Evolutionary conservation across 2,888 invertebrate genomes (phyloP).

Genomic region (Formica aserva): DNA sequence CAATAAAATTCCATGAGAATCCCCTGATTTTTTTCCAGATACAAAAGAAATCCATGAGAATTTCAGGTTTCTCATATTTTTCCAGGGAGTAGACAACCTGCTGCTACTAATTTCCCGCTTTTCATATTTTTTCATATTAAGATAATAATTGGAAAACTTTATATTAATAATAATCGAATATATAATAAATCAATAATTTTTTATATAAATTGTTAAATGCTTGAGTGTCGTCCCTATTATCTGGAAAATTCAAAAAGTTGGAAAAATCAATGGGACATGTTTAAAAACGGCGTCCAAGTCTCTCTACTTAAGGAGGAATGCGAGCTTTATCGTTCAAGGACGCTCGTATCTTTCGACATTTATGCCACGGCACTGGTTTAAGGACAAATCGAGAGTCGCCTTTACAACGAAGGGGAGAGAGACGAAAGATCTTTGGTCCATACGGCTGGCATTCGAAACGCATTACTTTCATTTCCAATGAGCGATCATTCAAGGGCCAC

Average conservation of each 20-base stretch:
- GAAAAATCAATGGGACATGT: neutral
- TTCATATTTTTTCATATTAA: neutral
- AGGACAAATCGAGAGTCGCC: constrained; percentile 61
- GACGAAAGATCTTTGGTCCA: constrained; percentile 46
- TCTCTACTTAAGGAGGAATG: constrained; percentile 65
- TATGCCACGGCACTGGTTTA: constrained; percentile 63
- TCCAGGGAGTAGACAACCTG: too few species aligned
- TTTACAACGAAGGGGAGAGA: constrained; percentile 27
- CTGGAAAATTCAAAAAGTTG: neutral
- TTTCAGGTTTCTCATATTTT: too few species aligned
- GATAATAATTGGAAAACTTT: neutral
- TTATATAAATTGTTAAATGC: neutral
- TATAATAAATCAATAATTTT: neutral
- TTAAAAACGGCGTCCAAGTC: neutral
- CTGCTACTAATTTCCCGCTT: neutral
- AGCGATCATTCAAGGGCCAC: constrained; percentile 74
- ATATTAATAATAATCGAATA: neutral
- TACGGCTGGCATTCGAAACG: constrained; percentile 68
- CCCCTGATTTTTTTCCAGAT: too few species aligned
- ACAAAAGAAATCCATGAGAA: too few species aligned
- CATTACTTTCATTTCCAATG: constrained; percentile 77
- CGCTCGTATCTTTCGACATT: constrained; percentile 76
- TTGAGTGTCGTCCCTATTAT: neutral
- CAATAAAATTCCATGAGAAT: too few species aligned
- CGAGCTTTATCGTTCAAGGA: constrained; percentile 81